A percentile compares a stretch with the other conserved stretches of the same genome.
phyloP scores from a whole-genome alignment of 2,888 invertebrate genomes.

The Lydus trimaculatus region DNA sequence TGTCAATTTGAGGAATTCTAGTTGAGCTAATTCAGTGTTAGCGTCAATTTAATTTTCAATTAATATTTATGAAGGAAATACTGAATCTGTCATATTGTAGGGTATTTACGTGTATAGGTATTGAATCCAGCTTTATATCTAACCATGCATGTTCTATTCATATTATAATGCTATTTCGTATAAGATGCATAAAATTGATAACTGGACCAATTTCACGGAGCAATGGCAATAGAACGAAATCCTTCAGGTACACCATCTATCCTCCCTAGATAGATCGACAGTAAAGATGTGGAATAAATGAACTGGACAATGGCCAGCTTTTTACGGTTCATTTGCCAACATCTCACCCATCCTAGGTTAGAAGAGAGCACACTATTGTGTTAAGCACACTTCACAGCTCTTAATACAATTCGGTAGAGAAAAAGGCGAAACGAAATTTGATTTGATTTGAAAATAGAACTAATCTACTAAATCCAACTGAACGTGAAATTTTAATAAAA shows the following conservation, averaged over 20 bases:
- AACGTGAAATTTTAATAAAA: slow-evolving; percentile 10
- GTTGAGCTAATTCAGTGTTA: slow-evolving; percentile 28
- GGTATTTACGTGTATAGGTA: not conserved
- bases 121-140: slow-evolving; percentile 27
- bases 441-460: not conserved
- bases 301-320: slow-evolving; percentile 57
- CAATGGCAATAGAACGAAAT: slow-evolving; percentile 31
- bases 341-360: slow-evolving; percentile 31
- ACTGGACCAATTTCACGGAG: slow-evolving; percentile 52
- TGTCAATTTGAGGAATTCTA: slow-evolving; percentile 35
- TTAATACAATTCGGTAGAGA: not conserved
- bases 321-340: slow-evolving; percentile 53
- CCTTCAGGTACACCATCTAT: not conserved
- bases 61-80: slow-evolving; percentile 34
- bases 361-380: slow-evolving; percentile 21
- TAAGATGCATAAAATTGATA: slow-evolving; percentile 57
- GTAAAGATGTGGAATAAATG: slow-evolving; percentile 54
- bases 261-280: slow-evolving; percentile 43
- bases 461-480: not conserved
- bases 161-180: slow-evolving; percentile 51
- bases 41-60: slow-evolving; percentile 32
- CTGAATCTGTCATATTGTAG: not conserved
- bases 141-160: slow-evolving; percentile 42
- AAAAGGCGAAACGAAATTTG: not conserved
- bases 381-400: slow-evolving; percentile 5